Conservation (phyloP, 2,113 vertebrate species). For the Ochotona curzoniae region DNA sequence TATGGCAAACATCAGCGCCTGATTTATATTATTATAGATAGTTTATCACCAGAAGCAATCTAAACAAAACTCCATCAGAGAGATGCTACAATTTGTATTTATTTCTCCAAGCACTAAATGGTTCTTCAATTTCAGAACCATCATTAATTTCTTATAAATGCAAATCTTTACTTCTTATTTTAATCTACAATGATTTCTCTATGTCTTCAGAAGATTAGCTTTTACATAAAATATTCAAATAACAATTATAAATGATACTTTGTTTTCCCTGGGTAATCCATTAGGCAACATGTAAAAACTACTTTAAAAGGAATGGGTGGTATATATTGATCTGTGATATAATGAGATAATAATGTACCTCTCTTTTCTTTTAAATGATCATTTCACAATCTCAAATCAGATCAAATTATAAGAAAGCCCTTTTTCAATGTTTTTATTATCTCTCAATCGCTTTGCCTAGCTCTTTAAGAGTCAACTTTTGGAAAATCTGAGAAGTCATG, state of each 20-base stretch:
- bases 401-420: neutral
- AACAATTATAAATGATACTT: slow-evolving; percentile 78
- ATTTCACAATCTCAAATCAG: slow-evolving; percentile 46
- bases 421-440: neutral
- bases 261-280: slow-evolving; percentile 72
- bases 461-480: slow-evolving; percentile 4
- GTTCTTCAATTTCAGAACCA: slow-evolving; percentile 77
- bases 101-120: slow-evolving; percentile 79
- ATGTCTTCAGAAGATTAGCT: slow-evolving; percentile 77
- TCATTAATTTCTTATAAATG: slow-evolving; percentile 82
- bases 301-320: slow-evolving; percentile 70
- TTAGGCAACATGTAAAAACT: slow-evolving; percentile 68
- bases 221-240: slow-evolving; percentile 81
- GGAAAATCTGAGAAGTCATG: neutral
- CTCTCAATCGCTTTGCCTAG: slow-evolving; percentile 24
- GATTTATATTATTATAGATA: slow-evolving; percentile 83
- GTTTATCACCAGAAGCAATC: slow-evolving; percentile 82
- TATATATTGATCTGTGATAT: slow-evolving; percentile 62
- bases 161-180: slow-evolving; percentile 80
- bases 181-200: slow-evolving; percentile 78
- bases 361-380: slow-evolving; percentile 57
- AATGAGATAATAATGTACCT: slow-evolving; percentile 45
- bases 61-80: slow-evolving; percentile 81
- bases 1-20: slow-evolving; percentile 77
- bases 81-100: slow-evolving; percentile 81